Evolutionary conservation across 1,140 invertebrate species (phyloP), one percentile per base, ranked within the genome.

Genomic region (Drosophila prosaltans): DNA sequence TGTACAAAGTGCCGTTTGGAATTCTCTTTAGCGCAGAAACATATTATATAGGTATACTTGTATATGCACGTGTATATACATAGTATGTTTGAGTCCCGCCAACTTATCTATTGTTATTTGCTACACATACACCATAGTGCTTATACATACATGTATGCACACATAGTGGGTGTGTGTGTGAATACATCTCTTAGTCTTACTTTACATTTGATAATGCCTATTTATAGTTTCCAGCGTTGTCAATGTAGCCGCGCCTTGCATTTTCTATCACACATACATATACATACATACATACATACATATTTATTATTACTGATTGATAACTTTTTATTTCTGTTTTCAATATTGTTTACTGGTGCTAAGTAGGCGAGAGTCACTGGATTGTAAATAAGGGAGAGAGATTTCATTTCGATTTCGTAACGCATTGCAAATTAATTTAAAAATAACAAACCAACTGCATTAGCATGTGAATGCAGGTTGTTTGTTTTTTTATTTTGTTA

Each of bases 181-280:
- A 11, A 40, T 11, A 40, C 39, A 48, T 32, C 51, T 10, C 41
- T 58, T 32, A 30, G 68, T 43, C 28, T 64, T 63, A 81, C 81
- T 85, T 71, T 69, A 64, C 68, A 81, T 81, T 69, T 78, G 74
- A 85, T 85, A 85, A 85, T 81, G 74, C 51, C 65, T 78, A 81
- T 86, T 82, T 76, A 82, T 86, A 85, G 82, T 72, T 26, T 26
- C 21, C 24, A 51, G 7, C 45, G 45, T 51, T 51, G 65, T 28
- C 64, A 74, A 67, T 58, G 63, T 74, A 60, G 70, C 54, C 74
- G 60, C 74, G 66, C 66, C 72, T 81, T 78, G 63, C 63, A 65
- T 62, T 77, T 66, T 66, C 64, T 63, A 63, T 32, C 40, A 58
- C 51, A 58, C 51, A 65, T 68, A 74, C 40, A 21, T 71, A 48